Percentiles rank a stretch among this genome's conserved stretches.
phyloP scores from a whole-genome alignment of 2,113 vertebrate species.

The Telmatochromis sp. region DNA sequence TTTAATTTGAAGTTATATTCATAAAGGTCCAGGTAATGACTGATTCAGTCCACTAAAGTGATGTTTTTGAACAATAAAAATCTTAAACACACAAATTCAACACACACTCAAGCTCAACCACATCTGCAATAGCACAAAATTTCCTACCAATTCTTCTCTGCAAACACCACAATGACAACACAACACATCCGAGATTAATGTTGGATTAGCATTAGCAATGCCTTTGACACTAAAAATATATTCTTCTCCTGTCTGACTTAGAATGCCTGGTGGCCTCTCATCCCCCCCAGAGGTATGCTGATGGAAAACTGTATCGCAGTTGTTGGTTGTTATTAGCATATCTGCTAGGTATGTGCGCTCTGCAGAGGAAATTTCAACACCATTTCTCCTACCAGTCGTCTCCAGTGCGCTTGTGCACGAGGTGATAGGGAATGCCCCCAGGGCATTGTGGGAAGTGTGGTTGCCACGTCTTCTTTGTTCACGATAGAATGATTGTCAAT shows the following conservation, averaged over 20 bases:
- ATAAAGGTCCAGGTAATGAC: not conserved
- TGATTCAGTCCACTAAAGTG: not conserved
- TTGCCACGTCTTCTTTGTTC: not conserved
- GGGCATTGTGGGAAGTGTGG: not conserved
- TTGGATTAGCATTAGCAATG: not conserved
- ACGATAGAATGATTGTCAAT: not conserved
- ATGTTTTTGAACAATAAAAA: not conserved
- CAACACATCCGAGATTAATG: not conserved
- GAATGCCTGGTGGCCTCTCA: not conserved
- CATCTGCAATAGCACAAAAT: not conserved
- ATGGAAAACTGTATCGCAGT: not conserved
- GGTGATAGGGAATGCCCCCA: fast-evolving
- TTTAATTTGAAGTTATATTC: not conserved
- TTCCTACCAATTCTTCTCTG: not conserved
- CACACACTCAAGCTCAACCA: not conserved
- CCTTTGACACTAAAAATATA: not conserved
- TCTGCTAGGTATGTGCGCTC: not conserved
- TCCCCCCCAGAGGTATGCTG: not conserved
- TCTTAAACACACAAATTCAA: not conserved
- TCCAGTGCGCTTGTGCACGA: not conserved
- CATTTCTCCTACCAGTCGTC: not conserved
- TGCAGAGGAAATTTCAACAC: not conserved
- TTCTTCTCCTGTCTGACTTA: not conserved
- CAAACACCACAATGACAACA: not conserved
- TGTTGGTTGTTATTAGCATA: not conserved